phyloP scores from a whole-genome alignment of 1,140 invertebrate genomes.

The Rhysida immarginata region DNA sequence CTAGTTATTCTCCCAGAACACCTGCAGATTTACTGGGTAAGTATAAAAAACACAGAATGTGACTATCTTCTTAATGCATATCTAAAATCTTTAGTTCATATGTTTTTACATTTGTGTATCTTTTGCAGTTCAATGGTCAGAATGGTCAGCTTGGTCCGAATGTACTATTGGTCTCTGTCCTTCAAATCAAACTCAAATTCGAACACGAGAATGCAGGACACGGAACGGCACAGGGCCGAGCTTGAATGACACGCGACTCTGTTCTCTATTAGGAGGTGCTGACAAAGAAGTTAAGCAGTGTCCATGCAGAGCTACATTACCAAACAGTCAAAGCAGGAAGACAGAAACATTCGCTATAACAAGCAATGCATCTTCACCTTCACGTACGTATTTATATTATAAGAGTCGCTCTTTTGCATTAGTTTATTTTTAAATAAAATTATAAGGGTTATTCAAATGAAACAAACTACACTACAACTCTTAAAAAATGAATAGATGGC shows the following conservation, averaged over 20 bases:
- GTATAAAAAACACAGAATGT: too few species aligned
- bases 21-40: not conserved
- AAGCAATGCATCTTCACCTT: slow-evolving; percentile 4
- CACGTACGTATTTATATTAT: slow-evolving; percentile 2
- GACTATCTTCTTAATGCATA: too few species aligned
- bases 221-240: not conserved
- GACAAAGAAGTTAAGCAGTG: slow-evolving; percentile 10
- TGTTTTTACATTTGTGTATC: not conserved
- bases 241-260: slow-evolving; percentile 3
- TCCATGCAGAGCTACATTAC: slow-evolving; percentile 7
- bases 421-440: too few species aligned
- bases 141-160: slow-evolving; percentile 9
- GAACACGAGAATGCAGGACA: slow-evolving; percentile 7
- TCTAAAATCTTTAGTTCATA: not conserved
- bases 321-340: slow-evolving; percentile 7
- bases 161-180: not conserved
- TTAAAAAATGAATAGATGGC: too few species aligned
- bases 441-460: too few species aligned
- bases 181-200: slow-evolving; percentile 6
- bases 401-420: too few species aligned
- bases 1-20: not conserved
- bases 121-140: slow-evolving; percentile 7
- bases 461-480: too few species aligned
- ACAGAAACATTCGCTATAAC: slow-evolving; percentile 4
- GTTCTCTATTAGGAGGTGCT: not conserved